Evolutionary conservation across 2,113 vertebrate genomes (phyloP).

Genomic region (human (Homo sapiens)): DNA sequence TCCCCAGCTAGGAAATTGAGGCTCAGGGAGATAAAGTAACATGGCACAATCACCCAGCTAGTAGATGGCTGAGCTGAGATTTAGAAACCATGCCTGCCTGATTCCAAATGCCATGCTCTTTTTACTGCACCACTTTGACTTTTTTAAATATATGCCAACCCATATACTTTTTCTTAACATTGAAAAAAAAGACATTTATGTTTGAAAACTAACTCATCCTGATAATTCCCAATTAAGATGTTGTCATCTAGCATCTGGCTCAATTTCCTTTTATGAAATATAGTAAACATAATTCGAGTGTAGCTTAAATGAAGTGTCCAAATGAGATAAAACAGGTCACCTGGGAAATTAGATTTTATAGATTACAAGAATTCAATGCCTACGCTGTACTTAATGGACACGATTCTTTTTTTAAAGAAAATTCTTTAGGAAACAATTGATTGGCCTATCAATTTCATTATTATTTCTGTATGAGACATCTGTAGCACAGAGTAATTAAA

Average conservation of each 20-base stretch:
- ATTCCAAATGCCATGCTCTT: neutral
- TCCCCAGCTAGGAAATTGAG: neutral
- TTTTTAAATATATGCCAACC: neutral
- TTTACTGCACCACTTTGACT: neutral
- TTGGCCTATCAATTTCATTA: neutral
- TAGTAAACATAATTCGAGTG: constrained; percentile 65
- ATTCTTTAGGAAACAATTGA: constrained; percentile 29
- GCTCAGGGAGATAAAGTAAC: neutral
- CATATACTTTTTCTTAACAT: constrained; percentile 37
- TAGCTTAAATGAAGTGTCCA: constrained; percentile 70
- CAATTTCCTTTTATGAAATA: constrained; percentile 69
- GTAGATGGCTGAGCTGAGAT: neutral
- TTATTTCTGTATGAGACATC: neutral
- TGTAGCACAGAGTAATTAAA: neutral
- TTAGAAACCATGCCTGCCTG: neutral
- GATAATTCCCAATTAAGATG: constrained; percentile 69
- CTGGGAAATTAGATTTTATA: constrained; percentile 69
- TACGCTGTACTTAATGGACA: constrained; percentile 10
- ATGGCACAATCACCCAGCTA: neutral
- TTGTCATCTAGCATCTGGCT: constrained; percentile 56
- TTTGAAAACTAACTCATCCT: constrained; percentile 62
- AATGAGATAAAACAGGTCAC: constrained; percentile 59
- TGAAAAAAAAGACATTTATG: constrained; percentile 48
- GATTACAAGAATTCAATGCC: constrained; percentile 50
- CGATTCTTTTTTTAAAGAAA: constrained; percentile 38